Evolutionary conservation across 37 sponge, comb jelly and placozoan genomes (phyloP).

Genomic region (Chondrilla cf. caribensis): DNA sequence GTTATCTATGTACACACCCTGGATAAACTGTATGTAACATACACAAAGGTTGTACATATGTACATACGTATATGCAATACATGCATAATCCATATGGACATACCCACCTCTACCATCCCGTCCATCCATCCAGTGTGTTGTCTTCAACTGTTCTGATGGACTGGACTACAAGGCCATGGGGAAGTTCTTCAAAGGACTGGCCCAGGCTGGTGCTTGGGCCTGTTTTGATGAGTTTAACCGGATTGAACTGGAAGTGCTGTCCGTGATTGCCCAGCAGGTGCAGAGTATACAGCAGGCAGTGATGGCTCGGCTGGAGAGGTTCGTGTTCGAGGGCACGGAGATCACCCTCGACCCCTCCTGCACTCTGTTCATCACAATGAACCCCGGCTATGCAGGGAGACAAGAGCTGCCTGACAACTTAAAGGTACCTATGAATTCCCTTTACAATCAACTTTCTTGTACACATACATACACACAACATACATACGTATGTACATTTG

Average conservation of each 20-base stretch:
- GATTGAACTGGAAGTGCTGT: constrained; percentile 93
- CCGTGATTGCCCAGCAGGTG: constrained; percentile 99
- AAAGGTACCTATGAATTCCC: constrained; percentile 57
- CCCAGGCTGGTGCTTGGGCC: constrained; percentile 99
- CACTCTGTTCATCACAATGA: constrained; percentile 98
- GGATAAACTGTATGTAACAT: no score
- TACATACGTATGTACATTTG: background rate
- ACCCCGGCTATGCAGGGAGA: constrained; percentile 98
- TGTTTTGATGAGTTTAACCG: constrained; percentile 99
- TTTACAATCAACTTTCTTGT: background rate
- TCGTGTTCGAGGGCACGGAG: constrained; percentile 95
- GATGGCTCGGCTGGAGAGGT: constrained; percentile 56
- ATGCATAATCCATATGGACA: background rate
- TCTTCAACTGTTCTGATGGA: constrained; percentile 99
- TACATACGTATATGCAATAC: constrained; percentile 17
- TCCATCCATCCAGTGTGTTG: constrained; percentile 82
- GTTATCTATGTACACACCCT: no score
- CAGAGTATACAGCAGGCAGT: constrained; percentile 91
- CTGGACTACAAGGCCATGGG: constrained; percentile 99
- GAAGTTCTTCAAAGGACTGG: constrained; percentile 98
- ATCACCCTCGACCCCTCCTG: constrained; percentile 90
- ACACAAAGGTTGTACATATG: no score
- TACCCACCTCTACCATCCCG: background rate
- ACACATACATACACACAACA: background rate
- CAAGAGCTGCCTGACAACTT: constrained; percentile 97